A percentile compares a stretch with the other conserved stretches of the same genome.
phyloP scores from a whole-genome alignment of 2,113 vertebrate species.

The Myodes glareolus region DNA sequence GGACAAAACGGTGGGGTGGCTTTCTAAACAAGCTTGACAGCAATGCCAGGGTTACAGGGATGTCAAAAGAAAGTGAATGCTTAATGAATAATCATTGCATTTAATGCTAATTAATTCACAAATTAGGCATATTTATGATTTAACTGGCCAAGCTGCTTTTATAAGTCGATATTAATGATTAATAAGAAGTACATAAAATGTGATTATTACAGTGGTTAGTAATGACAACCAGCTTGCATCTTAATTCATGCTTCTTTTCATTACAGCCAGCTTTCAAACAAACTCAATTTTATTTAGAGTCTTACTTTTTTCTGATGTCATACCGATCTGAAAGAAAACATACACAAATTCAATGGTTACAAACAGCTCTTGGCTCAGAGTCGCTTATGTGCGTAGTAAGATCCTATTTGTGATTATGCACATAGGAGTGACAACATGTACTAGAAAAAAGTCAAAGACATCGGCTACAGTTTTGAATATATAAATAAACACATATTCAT shows the following conservation, averaged over 20 bases:
- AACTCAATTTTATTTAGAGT: constrained; percentile 79
- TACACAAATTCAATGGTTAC: constrained; percentile 72
- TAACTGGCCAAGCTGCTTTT: constrained; percentile 79
- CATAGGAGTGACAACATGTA: not conserved
- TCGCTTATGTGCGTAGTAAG: not conserved
- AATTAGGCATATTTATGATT: constrained; percentile 65
- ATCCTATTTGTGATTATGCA: not conserved
- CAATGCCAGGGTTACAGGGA: constrained; percentile 89
- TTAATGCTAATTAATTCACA: constrained; percentile 78
- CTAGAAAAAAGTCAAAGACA: not conserved
- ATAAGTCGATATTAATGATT: constrained; percentile 74
- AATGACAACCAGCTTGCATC: constrained; percentile 82
- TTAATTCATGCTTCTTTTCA: constrained; percentile 85
- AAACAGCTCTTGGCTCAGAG: constrained; percentile 22
- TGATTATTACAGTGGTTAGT: constrained; percentile 81
- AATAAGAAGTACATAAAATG: constrained; percentile 73
- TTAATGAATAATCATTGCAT: constrained; percentile 84
- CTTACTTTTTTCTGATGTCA: constrained; percentile 97
- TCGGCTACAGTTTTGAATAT: not conserved
- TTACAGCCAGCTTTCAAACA: constrained; percentile 80
- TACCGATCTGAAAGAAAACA: constrained; percentile 91
- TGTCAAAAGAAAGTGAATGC: constrained; percentile 86
- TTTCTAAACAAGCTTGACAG: constrained; percentile 87
- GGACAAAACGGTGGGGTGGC: constrained; percentile 81
- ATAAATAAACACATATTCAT: not conserved